Base-by-base conservation (phyloP, 2,113 vertebrate genomes). In the Merops nubicus region DNA sequence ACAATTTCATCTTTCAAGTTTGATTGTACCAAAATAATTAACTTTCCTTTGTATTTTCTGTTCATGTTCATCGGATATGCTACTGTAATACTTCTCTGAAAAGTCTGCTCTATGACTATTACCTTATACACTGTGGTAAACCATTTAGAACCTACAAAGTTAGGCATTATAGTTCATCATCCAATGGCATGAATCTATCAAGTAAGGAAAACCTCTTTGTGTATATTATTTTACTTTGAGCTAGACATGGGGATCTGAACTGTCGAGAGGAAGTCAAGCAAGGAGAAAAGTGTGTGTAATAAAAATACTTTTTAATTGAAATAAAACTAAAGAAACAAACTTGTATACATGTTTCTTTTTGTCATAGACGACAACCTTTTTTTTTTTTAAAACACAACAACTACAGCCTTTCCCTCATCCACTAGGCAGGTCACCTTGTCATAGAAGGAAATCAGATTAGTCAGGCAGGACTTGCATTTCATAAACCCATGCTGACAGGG, bases 101-200 rank as follows among this genome's bases (percentile, higher is more conserved):
- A 89, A 84, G 92, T 90, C 93, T 86, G 50, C 43, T 96, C 43
- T 51, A 45, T 76, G 83, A 53, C 70, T 88, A 48, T 84, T 38
- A 51, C 8, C 18, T 94, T 68, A 80, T 50, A 94, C 79, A 96
- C 51, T 7, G 34, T 81, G 72, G 74, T 64, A 92, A 91, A 51
- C 62, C 48, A 42, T 80, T 95, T 89, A 92, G 93, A 92, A 95
- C 74, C 38, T 80, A 91, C 68, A 48, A 60, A 96, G 84, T 97
- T 93, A 96, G 87, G 74, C 93, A 86, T 84, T 88, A 91, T 82
- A 69, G 18, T 81, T 42, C 60, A 29, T 70, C 69, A 76, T 84
- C 45, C 40, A 95, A 50, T 51, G 26, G 20, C 60, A 88, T 78
- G 60, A 96, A 95, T 94, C 84, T 70, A 72, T 92, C 86, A 97